phyloP scores from a whole-genome alignment of 2,113 vertebrate species.

The Terrapene triunguis region DNA sequence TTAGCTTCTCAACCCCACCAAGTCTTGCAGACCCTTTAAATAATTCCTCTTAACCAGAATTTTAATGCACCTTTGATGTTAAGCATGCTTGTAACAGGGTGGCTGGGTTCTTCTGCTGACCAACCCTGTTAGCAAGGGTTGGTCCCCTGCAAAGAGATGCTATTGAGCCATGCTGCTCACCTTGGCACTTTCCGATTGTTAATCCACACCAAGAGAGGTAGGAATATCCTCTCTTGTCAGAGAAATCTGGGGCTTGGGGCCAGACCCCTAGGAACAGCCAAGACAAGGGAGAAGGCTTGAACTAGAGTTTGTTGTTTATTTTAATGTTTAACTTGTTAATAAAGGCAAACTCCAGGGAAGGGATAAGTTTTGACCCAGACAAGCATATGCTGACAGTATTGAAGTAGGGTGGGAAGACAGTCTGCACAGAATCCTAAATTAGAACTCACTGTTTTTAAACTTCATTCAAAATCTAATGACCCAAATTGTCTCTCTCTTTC shows the following conservation, averaged over 20 bases:
- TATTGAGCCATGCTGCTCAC: not conserved
- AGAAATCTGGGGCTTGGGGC: not conserved
- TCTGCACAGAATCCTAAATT: constrained; percentile 1
- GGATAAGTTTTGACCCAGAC: not conserved
- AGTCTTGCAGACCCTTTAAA: fast-evolving
- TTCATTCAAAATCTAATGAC: not conserved
- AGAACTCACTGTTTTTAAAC: not conserved
- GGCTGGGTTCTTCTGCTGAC: not conserved
- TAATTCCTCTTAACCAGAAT: not conserved
- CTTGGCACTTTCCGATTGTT: not conserved
- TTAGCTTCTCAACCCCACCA: not conserved
- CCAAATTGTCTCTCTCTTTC: not conserved
- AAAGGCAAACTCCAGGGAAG: not conserved
- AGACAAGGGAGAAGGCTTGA: not conserved
- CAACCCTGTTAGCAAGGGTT: not conserved
- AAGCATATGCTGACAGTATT: not conserved
- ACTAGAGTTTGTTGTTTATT: not conserved
- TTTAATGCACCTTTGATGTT: constrained; percentile 2
- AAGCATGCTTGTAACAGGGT: not conserved
- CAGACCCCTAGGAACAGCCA: not conserved
- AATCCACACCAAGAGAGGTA: not conserved
- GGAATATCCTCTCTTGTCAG: not conserved
- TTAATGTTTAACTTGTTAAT: constrained; percentile 1
- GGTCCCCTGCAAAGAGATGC: not conserved
- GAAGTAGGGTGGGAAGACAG: not conserved